A percentile compares a stretch with the other conserved stretches of the same genome.
These are phyloP conservation scores for Drosophila rufa DNA, from an alignment of 1,140 invertebrate genomes.

Conservation along the genomic window DNA sequence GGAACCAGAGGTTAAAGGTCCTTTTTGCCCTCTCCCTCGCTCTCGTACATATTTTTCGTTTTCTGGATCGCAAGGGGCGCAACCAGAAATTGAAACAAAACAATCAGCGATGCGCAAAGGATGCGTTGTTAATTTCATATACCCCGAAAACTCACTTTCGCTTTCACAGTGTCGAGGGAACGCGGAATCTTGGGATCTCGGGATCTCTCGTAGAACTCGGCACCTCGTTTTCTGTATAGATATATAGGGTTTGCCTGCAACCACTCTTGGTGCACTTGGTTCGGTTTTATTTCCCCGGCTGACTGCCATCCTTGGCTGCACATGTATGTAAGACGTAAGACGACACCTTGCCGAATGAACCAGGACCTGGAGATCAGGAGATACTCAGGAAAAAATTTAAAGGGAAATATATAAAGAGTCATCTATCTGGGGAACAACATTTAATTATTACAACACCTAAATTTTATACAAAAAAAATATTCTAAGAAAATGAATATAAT, in stretches of 20 bases:
- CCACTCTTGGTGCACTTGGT: constrained; percentile 5
- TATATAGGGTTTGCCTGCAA: not conserved
- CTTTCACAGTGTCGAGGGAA: constrained; percentile 35
- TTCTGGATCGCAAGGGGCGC: constrained; percentile 50
- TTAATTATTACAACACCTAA: not conserved
- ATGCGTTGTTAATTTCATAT: constrained; percentile 80
- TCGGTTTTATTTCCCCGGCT: constrained; percentile 1
- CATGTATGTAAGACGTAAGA: constrained; percentile 67
- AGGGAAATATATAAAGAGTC: not conserved
- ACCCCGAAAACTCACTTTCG: constrained; percentile 75
- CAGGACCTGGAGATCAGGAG: constrained; percentile 6
- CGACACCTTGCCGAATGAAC: constrained; percentile 59
- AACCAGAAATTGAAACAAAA: constrained; percentile 80
- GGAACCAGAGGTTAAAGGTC: constrained; percentile 52
- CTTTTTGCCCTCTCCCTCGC: not conserved
- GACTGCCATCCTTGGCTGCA: constrained; percentile 34
- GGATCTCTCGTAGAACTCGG: constrained; percentile 6
- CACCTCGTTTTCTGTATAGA: constrained; percentile 1
- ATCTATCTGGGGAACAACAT: not conserved
- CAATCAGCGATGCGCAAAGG: constrained; percentile 78
- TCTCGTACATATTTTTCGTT: constrained; percentile 6
- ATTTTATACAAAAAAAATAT: not conserved
- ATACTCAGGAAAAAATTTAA: not conserved
- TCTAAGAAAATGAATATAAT: not conserved
- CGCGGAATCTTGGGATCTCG: constrained; percentile 4